Evolutionary conservation across 2,113 vertebrate species (phyloP), one percentile per base, ranked within the genome.

Genomic region (Hirundichthys speculiger): DNA sequence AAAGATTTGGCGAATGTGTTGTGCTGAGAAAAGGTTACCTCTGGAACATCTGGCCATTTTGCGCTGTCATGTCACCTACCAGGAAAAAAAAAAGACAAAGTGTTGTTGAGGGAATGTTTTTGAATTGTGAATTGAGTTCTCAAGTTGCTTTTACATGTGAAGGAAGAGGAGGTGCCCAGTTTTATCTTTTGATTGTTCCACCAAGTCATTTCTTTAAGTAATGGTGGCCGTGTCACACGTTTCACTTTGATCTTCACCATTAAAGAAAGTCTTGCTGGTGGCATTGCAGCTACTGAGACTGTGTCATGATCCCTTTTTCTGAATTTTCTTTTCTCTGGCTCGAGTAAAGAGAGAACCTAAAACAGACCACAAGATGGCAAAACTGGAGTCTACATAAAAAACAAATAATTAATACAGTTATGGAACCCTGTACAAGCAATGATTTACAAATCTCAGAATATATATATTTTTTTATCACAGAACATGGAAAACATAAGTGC

Each of bases 231-330:
- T 62, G 77, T 85, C 80, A 69, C 79, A 67, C 67, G n/a, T 69
- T 73, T 89, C 73, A 85, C 80, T 86, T 83, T 86, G 77, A 60
- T 73, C 70, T 39, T 73, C 83, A 88, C 77, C 77, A 90, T 91
- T 88, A 91, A 91, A 88, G 82, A 80, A 86, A 75, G 80, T 88
- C 64, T 90, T 85, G 86, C 88, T 76, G 80, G 82, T 88, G 82
- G 83, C 80, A 74, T 64, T 68, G 77, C 73, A 80, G 63, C 51
- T 48, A 48, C 73, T 79, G 43, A 58, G 48, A 73, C 13, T n/a
- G n/a, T 67, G 16, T 70, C 16, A 5, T 30, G 10, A 25, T 57
- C 30, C 63, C 51, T 34, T 49, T 24, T 27, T 4, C 24, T 5
- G 7, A n/a, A n/a, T n/a, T 48, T 41, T 56, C 25, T 14, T 1